These are phyloP conservation scores for Bruchidius siliquastri DNA, from an alignment of 2,888 invertebrate species.

Conservation along the genomic window DNA sequence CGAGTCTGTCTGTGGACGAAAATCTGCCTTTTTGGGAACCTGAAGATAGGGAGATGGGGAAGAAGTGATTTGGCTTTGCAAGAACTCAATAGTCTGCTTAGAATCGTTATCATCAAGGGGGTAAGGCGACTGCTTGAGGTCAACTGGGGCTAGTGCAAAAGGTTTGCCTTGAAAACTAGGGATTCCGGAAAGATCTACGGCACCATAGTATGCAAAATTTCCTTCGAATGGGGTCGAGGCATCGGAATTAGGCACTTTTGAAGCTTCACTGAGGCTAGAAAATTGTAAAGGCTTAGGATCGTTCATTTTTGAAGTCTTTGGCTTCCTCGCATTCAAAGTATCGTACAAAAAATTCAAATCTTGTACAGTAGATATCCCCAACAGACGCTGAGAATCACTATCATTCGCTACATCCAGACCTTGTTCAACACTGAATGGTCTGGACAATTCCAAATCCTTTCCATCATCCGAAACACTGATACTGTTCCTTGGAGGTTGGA, in stretches of 20 bases:
- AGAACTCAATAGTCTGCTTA: not conserved
- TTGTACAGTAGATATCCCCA: not conserved
- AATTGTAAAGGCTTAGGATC: not conserved
- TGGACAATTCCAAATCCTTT: not conserved
- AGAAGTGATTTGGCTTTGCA: not conserved
- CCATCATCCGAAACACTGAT: not conserved
- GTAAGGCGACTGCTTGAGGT: not conserved
- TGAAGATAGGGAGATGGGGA: slow-evolving; percentile 7
- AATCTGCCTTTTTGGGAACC: not conserved
- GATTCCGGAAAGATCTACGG: not conserved
- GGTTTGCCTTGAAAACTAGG: not conserved
- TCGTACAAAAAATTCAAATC: not conserved
- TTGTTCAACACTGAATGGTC: not conserved
- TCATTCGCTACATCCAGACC: not conserved
- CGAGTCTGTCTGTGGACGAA: not conserved
- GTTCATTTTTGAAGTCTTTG: not conserved
- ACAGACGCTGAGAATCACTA: not conserved
- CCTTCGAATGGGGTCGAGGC: not conserved
- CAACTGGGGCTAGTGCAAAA: not conserved
- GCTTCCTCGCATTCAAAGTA: not conserved
- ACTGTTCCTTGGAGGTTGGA: not conserved
- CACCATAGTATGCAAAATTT: not conserved
- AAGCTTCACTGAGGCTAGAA: not conserved
- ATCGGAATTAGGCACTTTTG: not conserved
- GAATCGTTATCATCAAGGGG: not conserved